Percentiles rank a stretch among this genome's conserved stretches.
Evolutionary conservation across 1,140 invertebrate species (phyloP).

Genomic region (Procambarus clarkii): DNA sequence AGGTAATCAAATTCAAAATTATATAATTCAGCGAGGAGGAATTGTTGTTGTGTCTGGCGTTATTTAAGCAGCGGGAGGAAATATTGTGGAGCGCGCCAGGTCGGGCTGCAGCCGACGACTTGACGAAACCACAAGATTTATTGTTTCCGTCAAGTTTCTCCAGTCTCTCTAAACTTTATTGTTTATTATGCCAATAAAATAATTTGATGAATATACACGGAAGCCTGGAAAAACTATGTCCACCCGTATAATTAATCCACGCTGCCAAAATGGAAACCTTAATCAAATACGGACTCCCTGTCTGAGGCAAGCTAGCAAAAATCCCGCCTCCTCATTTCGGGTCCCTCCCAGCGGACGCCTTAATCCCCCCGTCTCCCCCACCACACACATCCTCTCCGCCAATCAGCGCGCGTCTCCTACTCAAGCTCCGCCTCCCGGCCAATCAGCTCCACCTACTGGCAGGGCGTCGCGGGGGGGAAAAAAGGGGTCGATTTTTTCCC

Average conservation of each 20-base stretch:
- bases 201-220: slow-evolving; percentile 58
- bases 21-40: slow-evolving; percentile 13
- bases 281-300: slow-evolving; percentile 59
- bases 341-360: slow-evolving; percentile 60
- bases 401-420: neutral
- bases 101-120: neutral
- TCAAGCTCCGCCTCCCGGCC: slow-evolving; percentile 50
- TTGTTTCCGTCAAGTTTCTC: neutral
- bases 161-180: neutral
- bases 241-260: slow-evolving; percentile 63
- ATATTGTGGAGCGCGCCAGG: neutral
- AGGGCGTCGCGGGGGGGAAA: slow-evolving; percentile 38
- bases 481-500: slow-evolving; percentile 48
- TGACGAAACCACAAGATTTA: slow-evolving; percentile 42
- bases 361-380: slow-evolving; percentile 54
- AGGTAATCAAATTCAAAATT: slow-evolving; percentile 35
- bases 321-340: slow-evolving; percentile 53
- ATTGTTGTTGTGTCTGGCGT: neutral
- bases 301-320: slow-evolving; percentile 55
- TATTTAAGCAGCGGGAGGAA: neutral
- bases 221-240: slow-evolving; percentile 44
- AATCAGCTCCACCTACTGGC: slow-evolving; percentile 58
- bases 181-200: slow-evolving; percentile 36
- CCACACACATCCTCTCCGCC: slow-evolving; percentile 51
- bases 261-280: slow-evolving; percentile 63